These are phyloP conservation scores for Patiria pectinifera DNA, from an alignment of 53 echinoderm and acorn worm species.

Conservation along the genomic window DNA sequence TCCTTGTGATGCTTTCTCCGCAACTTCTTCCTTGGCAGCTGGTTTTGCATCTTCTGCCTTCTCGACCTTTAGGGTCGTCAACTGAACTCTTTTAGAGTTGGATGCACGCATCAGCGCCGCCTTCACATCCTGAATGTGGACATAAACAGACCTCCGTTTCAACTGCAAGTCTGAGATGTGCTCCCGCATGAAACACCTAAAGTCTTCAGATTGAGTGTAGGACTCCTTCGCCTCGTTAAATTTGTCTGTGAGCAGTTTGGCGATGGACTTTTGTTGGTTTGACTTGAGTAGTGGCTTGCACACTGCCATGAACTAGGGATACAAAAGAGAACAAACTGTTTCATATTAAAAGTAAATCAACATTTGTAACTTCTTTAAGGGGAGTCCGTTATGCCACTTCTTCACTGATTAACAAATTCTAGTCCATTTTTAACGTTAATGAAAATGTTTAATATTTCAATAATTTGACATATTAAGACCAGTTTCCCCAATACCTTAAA, in stretches of 20 bases:
- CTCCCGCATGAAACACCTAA: constrained; percentile 55
- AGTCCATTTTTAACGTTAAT: too few species aligned
- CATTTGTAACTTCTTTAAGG: background rate
- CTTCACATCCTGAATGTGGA: constrained; percentile 75
- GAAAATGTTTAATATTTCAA: too few species aligned
- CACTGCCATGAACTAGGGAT: constrained; percentile 73
- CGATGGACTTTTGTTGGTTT: constrained; percentile 49
- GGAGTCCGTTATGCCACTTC: too few species aligned
- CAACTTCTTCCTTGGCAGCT: background rate
- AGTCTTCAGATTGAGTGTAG: constrained; percentile 75
- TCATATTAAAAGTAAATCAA: background rate
- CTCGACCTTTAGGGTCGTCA: background rate
- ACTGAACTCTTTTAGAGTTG: background rate
- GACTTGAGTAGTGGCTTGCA: constrained; percentile 59
- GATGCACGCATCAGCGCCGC: constrained; percentile 57
- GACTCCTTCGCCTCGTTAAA: constrained; percentile 63
- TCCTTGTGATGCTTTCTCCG: background rate
- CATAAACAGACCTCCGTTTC: constrained; percentile 68
- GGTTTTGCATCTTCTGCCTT: background rate
- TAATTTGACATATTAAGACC: too few species aligned
- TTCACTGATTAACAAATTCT: background rate
- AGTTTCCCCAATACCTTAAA: too few species aligned
- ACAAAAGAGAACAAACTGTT: background rate
- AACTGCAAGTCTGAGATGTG: constrained; percentile 63
- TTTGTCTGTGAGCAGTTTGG: constrained; percentile 58